A percentile compares a stretch with the other conserved stretches of the same genome.
These are phyloP conservation scores for Microchrysa polita DNA, from an alignment of 2,888 invertebrate genomes.

Conservation along the genomic window DNA sequence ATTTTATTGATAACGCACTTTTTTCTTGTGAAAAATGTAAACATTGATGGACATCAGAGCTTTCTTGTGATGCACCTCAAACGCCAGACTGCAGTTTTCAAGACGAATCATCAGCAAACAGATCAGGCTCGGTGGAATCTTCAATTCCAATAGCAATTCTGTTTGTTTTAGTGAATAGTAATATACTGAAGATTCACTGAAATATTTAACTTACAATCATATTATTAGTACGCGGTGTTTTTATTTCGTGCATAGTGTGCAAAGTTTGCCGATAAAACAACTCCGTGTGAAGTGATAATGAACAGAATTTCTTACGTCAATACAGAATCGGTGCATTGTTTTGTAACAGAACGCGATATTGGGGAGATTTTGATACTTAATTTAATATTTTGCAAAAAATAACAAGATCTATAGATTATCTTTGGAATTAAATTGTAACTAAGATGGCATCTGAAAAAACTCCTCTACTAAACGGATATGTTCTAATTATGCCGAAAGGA, in stretches of 20 bases:
- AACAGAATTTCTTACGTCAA: conserved; percentile 16
- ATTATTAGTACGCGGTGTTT: too few species aligned
- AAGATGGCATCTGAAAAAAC: conserved; percentile 52
- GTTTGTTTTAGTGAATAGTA: too few species aligned
- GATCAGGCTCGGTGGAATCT: conserved; percentile 21
- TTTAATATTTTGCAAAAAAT: conserved; percentile 22
- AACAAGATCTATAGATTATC: not conserved
- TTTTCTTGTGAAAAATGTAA: too few species aligned
- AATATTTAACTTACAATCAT: too few species aligned
- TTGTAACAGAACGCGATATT: not conserved
- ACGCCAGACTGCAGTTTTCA: not conserved
- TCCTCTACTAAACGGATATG: conserved; percentile 48
- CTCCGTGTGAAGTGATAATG: conserved; percentile 33
- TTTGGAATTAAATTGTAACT: not conserved
- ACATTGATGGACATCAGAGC: too few species aligned
- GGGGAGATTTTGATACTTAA: not conserved
- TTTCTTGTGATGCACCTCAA: too few species aligned
- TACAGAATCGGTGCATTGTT: not conserved
- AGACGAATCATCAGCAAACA: conserved; percentile 8
- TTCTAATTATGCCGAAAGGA: conserved; percentile 49
- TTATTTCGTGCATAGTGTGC: not conserved
- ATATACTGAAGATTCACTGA: too few species aligned
- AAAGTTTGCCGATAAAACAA: conserved; percentile 12
- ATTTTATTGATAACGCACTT: too few species aligned
- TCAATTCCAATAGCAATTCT: too few species aligned